phyloP scores from a whole-genome alignment of 2,113 vertebrate species.

The Odontesthes bonariensis region DNA sequence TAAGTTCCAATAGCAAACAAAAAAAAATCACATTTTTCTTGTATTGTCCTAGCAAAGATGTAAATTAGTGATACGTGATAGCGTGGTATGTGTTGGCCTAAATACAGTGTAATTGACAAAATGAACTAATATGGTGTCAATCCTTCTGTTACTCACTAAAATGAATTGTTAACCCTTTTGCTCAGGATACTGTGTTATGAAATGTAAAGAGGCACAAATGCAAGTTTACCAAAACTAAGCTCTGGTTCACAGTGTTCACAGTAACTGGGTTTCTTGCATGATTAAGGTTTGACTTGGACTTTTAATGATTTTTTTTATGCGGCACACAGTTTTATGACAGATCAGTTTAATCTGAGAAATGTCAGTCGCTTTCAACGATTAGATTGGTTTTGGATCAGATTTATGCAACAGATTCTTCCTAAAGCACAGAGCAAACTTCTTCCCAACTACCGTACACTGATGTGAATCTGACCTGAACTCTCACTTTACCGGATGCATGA shows the following conservation, averaged over 20 bases:
- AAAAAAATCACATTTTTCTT: background rate
- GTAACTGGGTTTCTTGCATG: background rate
- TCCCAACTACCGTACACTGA: background rate
- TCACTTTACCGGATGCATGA: conserved; percentile 50
- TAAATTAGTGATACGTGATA: conserved; percentile 1
- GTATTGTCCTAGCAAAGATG: background rate
- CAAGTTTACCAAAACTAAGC: background rate
- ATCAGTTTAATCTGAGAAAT: conserved; percentile 5
- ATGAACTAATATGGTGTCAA: background rate
- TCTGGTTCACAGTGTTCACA: background rate
- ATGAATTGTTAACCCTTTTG: background rate
- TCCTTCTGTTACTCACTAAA: background rate
- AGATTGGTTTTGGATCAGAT: conserved; percentile 7
- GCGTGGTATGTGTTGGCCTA: background rate
- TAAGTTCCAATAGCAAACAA: conserved; percentile 37
- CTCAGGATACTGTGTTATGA: background rate
- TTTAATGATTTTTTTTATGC: conserved; percentile 22
- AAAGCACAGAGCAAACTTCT: conserved; percentile 10
- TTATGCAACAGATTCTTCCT: conserved; percentile 43
- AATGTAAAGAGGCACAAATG: conserved; percentile 1
- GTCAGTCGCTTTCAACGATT: background rate
- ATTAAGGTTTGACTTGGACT: conserved; percentile 2
- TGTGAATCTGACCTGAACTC: conserved; percentile 34
- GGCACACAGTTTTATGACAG: conserved; percentile 17
- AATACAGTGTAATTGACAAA: background rate